Evolutionary conservation across 2,888 invertebrate genomes (phyloP).

Genomic region (Invenusta paracnida): DNA sequence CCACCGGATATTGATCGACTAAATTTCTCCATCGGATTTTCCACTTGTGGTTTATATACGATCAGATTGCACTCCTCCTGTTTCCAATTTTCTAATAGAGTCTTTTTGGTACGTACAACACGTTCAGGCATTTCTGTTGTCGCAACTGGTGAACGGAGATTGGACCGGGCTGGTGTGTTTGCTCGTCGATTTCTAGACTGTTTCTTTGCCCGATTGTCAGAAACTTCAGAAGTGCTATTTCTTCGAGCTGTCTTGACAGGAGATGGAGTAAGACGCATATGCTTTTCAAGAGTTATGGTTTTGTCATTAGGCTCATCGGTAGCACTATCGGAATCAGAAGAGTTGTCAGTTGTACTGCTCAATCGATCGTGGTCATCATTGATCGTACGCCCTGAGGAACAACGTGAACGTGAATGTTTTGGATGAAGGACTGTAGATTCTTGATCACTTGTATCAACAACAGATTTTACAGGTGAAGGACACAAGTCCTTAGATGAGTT

Average conservation of each 20-base stretch:
- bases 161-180: background rate
- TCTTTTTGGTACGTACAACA: background rate
- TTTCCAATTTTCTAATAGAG: background rate
- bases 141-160: background rate
- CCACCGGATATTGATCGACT: background rate
- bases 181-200: background rate
- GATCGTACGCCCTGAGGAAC: background rate
- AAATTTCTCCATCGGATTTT: slow-evolving; percentile 38
- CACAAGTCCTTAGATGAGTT: background rate
- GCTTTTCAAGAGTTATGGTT: background rate
- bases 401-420: background rate
- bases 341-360: background rate
- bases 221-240: background rate
- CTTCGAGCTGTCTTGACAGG: background rate
- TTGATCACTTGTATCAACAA: background rate
- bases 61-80: slow-evolving; percentile 35
- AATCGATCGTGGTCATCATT: background rate
- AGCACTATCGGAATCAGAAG: slow-evolving; percentile 1
- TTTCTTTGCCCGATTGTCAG: background rate
- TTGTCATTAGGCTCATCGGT: background rate
- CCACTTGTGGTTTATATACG: slow-evolving; percentile 30
- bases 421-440: background rate
- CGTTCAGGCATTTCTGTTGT: background rate
- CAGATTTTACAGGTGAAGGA: background rate
- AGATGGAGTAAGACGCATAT: background rate